Base-by-base conservation (phyloP, 2,113 vertebrate species). In the Lampris incognitus region DNA sequence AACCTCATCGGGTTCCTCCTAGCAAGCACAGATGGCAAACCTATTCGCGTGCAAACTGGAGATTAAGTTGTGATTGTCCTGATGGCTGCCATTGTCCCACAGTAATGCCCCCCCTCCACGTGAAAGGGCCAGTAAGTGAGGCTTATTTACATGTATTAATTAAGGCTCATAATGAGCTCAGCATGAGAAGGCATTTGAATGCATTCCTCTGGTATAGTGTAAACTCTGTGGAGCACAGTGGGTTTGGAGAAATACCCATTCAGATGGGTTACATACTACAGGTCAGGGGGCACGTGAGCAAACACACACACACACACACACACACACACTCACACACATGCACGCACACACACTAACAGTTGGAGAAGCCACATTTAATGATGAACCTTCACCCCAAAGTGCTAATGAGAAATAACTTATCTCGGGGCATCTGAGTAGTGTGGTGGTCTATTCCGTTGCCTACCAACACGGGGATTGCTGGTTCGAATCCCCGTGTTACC, bases 111-210 rank as follows among this genome's bases (percentile, higher is more conserved):
- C 69, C 72, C 50, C 70, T 56, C 70, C 92, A 92, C 88, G 81
- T 90, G 82, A 93, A 94, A 90, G 66, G 81, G 6, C 39, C 54
- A n/a, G 84, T 85, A 90, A 90, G 82, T 91, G 88, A 87, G 69
- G 76, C 78, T 81, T 67, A 94, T 95, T 95, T 92, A 90, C 91
- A 94, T 92, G 90, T 89, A 91, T 93, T 93, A 93, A 95, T 95
- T 94, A 93, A 93, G 85, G 66, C 88, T 78, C 76, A 92, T 94
- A 92, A 94, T 94, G 92, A 93, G 89, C 91, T 57, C 90, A 82
- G 85, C 85, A 79, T 91, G 94, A 87, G 77, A 62, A 10, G 10
- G 79, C 79, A 87, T 92, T 92, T 89, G 82, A 91, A 94, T 92
- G 92, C 91, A 92, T 91, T 93, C 81, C 87, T 85, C 66, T 79